Evolutionary conservation across 2,113 vertebrate species (phyloP).

Genomic region (Pungitius pungitius): DNA sequence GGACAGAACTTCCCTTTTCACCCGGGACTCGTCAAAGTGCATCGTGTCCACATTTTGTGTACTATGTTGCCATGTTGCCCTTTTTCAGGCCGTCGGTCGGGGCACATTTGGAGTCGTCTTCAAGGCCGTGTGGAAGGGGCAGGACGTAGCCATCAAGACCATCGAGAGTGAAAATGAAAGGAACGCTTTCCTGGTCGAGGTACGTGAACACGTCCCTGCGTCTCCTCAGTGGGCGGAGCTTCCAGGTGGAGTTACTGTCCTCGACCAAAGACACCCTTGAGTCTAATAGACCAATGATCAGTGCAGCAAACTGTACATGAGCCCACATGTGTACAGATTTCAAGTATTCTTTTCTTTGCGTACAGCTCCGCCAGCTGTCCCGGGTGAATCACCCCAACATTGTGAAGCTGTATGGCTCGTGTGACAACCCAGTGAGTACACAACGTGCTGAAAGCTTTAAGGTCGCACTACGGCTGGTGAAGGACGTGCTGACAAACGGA

Average conservation of each 20-base stretch:
- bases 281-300: too few species aligned
- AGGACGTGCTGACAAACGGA: not conserved
- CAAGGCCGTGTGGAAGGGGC: slow-evolving; percentile 91
- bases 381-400: slow-evolving; percentile 96
- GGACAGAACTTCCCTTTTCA: not conserved
- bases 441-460: not conserved
- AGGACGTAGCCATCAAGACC: slow-evolving; percentile 93
- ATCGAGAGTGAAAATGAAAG: slow-evolving; percentile 92
- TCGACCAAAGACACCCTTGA: not conserved
- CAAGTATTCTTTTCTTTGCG: not conserved
- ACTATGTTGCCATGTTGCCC: not conserved
- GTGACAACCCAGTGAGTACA: slow-evolving; percentile 91
- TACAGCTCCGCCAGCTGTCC: slow-evolving; percentile 90
- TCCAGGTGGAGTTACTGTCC: not conserved
- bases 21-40: not conserved
- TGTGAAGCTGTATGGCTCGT: slow-evolving; percentile 95
- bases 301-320: too few species aligned
- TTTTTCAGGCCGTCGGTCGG: slow-evolving; percentile 89
- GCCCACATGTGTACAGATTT: too few species aligned
- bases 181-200: slow-evolving; percentile 93
- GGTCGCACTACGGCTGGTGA: not conserved
- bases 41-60: not conserved
- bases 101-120: slow-evolving; percentile 93
- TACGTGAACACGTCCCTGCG: slow-evolving; percentile 46
- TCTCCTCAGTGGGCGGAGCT: not conserved